Conservation (phyloP, 2,113 vertebrate genomes). For the Pogonocichla stellata region DNA sequence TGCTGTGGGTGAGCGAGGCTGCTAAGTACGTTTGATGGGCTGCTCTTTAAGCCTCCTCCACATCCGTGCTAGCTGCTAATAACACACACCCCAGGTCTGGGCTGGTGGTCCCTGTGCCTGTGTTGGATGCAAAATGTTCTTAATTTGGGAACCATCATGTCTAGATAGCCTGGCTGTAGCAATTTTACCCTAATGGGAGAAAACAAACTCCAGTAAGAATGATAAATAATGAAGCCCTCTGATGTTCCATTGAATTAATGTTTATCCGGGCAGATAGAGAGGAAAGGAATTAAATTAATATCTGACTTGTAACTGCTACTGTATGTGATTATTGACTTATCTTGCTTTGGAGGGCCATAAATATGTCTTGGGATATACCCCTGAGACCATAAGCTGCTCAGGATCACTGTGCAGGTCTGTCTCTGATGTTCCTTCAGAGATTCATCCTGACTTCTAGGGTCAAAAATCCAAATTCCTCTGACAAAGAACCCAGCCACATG, state of each 20-base stretch:
- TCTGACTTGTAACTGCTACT: constrained; percentile 63
- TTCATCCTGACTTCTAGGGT: background rate
- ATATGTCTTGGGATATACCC: background rate
- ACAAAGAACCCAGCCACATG: background rate
- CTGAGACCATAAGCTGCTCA: background rate
- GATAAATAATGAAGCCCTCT: constrained; percentile 11
- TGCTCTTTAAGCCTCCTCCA: background rate
- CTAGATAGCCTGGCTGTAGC: background rate
- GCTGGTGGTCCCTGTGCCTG: background rate
- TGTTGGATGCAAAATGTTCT: background rate
- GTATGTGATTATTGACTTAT: constrained; percentile 58
- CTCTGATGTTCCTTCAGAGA: constrained; percentile 15
- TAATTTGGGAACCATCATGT: background rate
- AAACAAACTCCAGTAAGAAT: constrained; percentile 5
- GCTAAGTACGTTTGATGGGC: background rate
- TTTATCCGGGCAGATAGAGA: constrained; percentile 42
- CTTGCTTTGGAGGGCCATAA: constrained; percentile 42
- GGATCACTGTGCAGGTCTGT: background rate
- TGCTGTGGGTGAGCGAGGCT: background rate
- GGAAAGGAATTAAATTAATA: constrained; percentile 68
- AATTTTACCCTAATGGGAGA: background rate
- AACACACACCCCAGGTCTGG: background rate
- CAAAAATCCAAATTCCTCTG: constrained; percentile 10
- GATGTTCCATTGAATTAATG: constrained; percentile 49
- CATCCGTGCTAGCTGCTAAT: background rate